Percentiles rank a stretch among this genome's conserved stretches.
phyloP scores from a whole-genome alignment of 2,113 vertebrate species.

The Anthoscopus minutus region DNA sequence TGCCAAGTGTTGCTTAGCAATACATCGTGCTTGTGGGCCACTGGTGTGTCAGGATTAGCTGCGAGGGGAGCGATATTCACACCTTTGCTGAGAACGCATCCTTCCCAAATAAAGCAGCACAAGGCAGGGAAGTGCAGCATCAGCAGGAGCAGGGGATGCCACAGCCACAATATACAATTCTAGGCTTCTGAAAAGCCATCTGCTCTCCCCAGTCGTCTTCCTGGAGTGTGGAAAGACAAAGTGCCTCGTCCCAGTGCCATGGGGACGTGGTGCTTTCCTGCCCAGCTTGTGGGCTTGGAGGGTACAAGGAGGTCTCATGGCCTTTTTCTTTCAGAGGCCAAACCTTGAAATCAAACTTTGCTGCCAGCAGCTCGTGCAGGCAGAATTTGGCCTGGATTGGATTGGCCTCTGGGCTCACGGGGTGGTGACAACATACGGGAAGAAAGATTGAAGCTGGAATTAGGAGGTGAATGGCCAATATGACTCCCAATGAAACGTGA shows the following conservation, averaged over 20 bases:
- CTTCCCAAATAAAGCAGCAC: conserved; percentile 16
- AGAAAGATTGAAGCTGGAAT: not conserved
- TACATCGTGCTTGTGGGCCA: conserved; percentile 20
- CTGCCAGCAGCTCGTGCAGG: not conserved
- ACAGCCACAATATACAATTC: not conserved
- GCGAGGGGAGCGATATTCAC: conserved; percentile 20
- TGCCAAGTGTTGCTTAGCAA: conserved; percentile 68
- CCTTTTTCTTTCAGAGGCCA: not conserved
- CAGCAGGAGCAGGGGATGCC: not conserved
- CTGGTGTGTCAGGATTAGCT: conserved; percentile 33
- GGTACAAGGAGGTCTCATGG: fast-evolving
- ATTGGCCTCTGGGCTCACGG: not conserved
- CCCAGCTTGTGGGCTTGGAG: not conserved
- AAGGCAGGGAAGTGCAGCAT: not conserved
- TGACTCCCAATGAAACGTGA: not conserved
- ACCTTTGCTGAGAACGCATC: conserved; percentile 32
- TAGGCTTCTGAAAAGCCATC: not conserved
- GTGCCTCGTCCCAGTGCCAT: fast-evolving
- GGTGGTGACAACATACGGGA: fast-evolving
- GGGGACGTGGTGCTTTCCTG: not conserved
- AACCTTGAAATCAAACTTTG: not conserved
- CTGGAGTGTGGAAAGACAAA: fast-evolving
- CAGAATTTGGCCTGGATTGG: not conserved
- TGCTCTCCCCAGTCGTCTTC: not conserved
- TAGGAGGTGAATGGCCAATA: not conserved